Evolutionary conservation across 2,888 invertebrate genomes (phyloP).

Genomic region (Tromatobia lineatoria): DNA sequence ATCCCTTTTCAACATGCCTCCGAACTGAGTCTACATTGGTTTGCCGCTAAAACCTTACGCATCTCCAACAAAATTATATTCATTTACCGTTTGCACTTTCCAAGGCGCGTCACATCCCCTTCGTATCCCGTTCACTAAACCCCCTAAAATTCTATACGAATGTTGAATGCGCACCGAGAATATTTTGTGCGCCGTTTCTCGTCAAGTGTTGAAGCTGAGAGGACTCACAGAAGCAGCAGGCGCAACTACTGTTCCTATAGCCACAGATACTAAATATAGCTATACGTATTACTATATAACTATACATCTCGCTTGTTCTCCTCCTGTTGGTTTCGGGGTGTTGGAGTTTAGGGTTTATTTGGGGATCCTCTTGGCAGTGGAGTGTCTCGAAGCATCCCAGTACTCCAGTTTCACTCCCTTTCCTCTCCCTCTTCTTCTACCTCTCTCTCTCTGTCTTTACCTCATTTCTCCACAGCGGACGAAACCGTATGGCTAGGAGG

Average conservation of each 20-base stretch:
- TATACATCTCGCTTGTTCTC: slow-evolving; percentile 1
- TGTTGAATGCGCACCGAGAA: not conserved
- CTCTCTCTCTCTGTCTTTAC: not conserved
- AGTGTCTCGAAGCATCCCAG: slow-evolving; percentile 23
- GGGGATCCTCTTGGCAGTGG: slow-evolving; percentile 31
- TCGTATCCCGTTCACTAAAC: not conserved
- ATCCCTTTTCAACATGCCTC: no score
- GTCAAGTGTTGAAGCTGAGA: not conserved
- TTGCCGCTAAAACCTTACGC: no score
- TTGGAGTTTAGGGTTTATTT: slow-evolving; percentile 37
- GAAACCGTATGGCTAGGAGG: not conserved
- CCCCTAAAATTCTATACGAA: not conserved
- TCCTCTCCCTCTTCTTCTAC: not conserved
- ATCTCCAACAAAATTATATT: no score
- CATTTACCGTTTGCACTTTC: not conserved
- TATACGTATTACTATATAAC: no score
- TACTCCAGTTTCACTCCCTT: slow-evolving; percentile 19
- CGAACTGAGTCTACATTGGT: no score
- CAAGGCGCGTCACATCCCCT: not conserved
- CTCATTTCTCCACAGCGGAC: not conserved
- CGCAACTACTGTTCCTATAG: not conserved
- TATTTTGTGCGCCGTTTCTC: not conserved
- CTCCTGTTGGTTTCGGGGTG: not conserved
- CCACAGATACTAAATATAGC: not conserved
- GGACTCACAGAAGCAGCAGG: not conserved